Percentiles rank a stretch among this genome's conserved stretches.
These are phyloP conservation scores for Holacanthella duospinosa DNA, from an alignment of 2,888 invertebrate species.

Conservation along the genomic window DNA sequence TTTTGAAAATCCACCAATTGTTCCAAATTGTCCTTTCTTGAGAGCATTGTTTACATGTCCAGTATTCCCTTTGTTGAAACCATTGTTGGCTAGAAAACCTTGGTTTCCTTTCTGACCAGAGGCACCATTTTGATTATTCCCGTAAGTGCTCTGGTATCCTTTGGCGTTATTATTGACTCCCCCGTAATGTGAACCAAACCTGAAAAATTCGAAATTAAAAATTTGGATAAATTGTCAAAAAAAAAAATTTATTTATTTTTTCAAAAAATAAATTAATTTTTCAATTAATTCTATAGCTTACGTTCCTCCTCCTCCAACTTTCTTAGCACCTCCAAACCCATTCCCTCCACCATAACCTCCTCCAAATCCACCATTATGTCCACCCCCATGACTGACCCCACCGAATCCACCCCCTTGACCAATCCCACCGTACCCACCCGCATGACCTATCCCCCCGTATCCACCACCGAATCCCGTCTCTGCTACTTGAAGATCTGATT, in stretches of 20 bases:
- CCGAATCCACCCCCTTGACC: slow-evolving; percentile 18
- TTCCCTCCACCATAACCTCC: slow-evolving; percentile 12
- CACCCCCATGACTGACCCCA: slow-evolving; percentile 15
- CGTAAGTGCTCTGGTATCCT: slow-evolving; percentile 18
- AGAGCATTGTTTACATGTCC: slow-evolving; percentile 31
- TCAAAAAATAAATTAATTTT: background rate
- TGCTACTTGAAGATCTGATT: slow-evolving; percentile 23
- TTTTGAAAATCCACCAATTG: slow-evolving; percentile 24
- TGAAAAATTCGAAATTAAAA: too few species aligned
- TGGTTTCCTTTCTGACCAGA: slow-evolving; percentile 29
- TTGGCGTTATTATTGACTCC: slow-evolving; percentile 27
- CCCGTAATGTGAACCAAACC: slow-evolving; percentile 24
- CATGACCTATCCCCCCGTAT: slow-evolving; percentile 15
- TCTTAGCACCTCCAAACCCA: slow-evolving; percentile 18
- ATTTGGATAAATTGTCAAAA: background rate
- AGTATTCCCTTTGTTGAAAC: slow-evolving; percentile 19
- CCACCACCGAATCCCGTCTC: slow-evolving; percentile 27
- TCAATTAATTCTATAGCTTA: slow-evolving; percentile 6
- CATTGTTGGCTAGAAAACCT: slow-evolving; percentile 22
- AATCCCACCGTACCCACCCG: slow-evolving; percentile 14
- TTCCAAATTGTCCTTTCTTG: slow-evolving; percentile 33
- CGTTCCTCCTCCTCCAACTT: slow-evolving; percentile 10
- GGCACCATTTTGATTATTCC: slow-evolving; percentile 16
- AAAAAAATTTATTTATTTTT: background rate
- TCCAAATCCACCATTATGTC: slow-evolving; percentile 11